Base-by-base conservation (phyloP, 1,140 invertebrate genomes). In the Caenorhabditis tropicalis region DNA sequence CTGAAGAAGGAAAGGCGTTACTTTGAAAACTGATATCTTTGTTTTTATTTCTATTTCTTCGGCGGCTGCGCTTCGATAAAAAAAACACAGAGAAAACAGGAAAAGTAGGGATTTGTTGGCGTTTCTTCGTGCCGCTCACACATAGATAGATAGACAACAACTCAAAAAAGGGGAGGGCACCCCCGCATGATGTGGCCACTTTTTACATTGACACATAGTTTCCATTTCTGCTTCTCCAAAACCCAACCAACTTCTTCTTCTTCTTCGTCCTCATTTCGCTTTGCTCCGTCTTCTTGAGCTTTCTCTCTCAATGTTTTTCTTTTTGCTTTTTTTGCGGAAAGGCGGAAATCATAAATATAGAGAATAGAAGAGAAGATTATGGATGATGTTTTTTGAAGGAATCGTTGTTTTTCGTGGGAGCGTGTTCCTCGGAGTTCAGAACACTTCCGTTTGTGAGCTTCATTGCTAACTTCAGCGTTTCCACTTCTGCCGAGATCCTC, bases 161-260 rank as follows among this genome's bases (percentile, higher is more conserved):
- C 58, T 65, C 58, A 65, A 36, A 65, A 65, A 65, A 36, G 58
- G 58, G 29, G 36, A 65, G 58, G n/a, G 36, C 15, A 4, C 39
- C 15, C n/a, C 48, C 29, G 58, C 24, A 27, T 36, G 1, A 36
- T 36, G 58, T 58, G 33, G 24, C 29, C 29, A 65, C 58, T 65
- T 65, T 65, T 65, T 65, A 65, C 58, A 65, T 65, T 65, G 29
- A 19, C 29, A 65, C 36, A 74, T 33, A 74, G 19, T 74, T 74
- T 74, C 21, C 36, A 74, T 43, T 39, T 74, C 65, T 24, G 9
- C 65, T 7, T 6, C 39, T 43, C 12, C 39, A n/a, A n/a, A n/a
- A n/a, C n/a, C n/a, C n/a, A n/a, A n/a, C n/a, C 29, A 58, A 29
- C 9, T 58, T 24, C 31, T 70, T 33, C 33, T 19, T 27, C 27